These are phyloP conservation scores for Dione juno DNA, from an alignment of 2,888 invertebrate species.

Conservation along the genomic window DNA sequence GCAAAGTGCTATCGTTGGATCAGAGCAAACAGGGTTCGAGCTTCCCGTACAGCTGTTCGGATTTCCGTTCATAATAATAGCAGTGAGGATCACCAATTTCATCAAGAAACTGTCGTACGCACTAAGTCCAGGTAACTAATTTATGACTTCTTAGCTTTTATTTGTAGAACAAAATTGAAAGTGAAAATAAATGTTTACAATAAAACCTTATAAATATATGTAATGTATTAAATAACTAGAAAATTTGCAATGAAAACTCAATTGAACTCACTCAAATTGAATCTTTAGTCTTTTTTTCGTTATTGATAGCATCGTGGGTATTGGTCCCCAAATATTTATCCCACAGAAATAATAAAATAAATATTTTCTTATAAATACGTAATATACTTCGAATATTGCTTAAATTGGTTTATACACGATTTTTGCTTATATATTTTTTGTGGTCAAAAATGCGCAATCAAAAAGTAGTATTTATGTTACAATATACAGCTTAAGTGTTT, in stretches of 20 bases:
- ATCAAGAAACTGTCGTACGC: constrained; percentile 93
- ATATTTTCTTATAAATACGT: too few relatives aligned
- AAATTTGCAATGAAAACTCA: too few relatives aligned
- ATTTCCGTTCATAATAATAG: constrained; percentile 91
- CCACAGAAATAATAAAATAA: not conserved
- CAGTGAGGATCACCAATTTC: constrained; percentile 91
- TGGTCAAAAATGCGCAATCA: not conserved
- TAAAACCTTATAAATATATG: too few relatives aligned
- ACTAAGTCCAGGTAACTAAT: constrained; percentile 88
- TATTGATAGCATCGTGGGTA: not conserved
- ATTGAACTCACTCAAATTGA: too few relatives aligned
- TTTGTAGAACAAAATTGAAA: not conserved
- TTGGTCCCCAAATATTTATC: not conserved
- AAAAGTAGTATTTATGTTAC: not conserved
- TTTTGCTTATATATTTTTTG: too few relatives aligned
- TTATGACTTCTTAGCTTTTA: not conserved
- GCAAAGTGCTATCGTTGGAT: constrained; percentile 66
- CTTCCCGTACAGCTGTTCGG: constrained; percentile 92
- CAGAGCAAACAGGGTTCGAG: constrained; percentile 85
- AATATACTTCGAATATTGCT: too few relatives aligned
- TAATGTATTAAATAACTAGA: too few relatives aligned
- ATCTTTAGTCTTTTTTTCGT: too few relatives aligned
- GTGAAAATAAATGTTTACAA: not conserved
- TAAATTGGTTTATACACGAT: too few relatives aligned
- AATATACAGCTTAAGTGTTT: not conserved